These are phyloP conservation scores for Creontiades dilutus DNA, from an alignment of 2,888 invertebrate genomes.

Conservation along the genomic window DNA sequence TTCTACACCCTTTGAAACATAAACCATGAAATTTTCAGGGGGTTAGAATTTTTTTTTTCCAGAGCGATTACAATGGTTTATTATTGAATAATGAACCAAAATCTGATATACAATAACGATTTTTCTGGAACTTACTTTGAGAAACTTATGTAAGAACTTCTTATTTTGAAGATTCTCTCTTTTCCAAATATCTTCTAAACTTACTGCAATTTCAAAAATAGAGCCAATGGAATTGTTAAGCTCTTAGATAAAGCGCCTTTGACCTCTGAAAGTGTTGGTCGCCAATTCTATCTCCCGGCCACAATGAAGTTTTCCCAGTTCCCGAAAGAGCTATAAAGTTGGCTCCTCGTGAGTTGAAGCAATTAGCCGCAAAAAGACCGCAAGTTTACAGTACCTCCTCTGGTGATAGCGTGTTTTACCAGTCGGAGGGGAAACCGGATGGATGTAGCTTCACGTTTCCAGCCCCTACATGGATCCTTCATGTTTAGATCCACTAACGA, in stretches of 20 bases:
- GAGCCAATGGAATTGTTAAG: no score
- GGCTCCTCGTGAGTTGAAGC: constrained; percentile 12
- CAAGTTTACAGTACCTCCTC: background rate
- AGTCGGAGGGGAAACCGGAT: background rate
- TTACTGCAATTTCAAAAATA: no score
- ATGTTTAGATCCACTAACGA: background rate
- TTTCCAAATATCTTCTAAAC: no score
- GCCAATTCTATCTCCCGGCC: background rate
- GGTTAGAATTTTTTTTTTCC: no score
- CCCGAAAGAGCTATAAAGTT: background rate
- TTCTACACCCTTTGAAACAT: no score
- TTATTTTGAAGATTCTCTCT: no score
- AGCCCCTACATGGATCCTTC: background rate
- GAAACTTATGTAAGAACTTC: no score
- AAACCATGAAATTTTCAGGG: no score
- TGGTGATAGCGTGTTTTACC: background rate
- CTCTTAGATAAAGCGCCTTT: background rate
- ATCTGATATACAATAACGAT: no score
- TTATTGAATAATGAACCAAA: no score
- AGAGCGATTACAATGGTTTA: no score
- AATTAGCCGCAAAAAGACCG: constrained; percentile 28
- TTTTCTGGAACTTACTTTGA: no score
- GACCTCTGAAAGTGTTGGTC: background rate
- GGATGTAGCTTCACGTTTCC: background rate
- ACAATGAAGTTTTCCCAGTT: constrained; percentile 2